Conservation (phyloP, 2,113 vertebrate species). For the Clarias magur region DNA sequence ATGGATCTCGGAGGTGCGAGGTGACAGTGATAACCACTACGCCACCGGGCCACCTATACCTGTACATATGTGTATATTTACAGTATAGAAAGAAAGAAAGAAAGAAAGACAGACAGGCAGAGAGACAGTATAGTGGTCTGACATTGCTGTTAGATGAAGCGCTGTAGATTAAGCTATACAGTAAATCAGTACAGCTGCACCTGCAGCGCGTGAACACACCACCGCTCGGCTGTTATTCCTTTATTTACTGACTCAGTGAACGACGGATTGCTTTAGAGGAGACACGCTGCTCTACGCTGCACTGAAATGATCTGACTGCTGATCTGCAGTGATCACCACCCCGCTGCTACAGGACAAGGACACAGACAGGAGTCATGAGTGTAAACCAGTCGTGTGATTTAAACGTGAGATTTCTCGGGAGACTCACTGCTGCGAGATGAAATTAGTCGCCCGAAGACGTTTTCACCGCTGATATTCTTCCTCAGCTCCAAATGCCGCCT, state of each 20-base stretch:
- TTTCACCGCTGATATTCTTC: slow-evolving; percentile 13
- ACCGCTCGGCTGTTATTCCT: not conserved
- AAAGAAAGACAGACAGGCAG: no score
- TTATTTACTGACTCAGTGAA: not conserved
- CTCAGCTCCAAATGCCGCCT: slow-evolving; percentile 4
- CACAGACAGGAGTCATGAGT: not conserved
- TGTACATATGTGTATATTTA: no score
- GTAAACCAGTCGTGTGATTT: not conserved
- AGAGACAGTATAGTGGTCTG: no score
- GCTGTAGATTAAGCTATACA: no score
- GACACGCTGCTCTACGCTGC: no score
- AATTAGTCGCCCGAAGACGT: slow-evolving; percentile 1
- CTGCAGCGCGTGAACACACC: not conserved
- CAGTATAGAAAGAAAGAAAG: no score
- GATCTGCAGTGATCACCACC: not conserved
- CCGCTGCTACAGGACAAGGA: not conserved
- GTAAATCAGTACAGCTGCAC: not conserved
- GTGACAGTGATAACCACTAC: no score
- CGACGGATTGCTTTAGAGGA: not conserved
- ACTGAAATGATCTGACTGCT: not conserved
- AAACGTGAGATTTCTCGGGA: not conserved
- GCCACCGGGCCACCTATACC: no score
- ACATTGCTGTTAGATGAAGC: no score
- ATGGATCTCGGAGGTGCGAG: no score
- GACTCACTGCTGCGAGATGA: slow-evolving; percentile 12